Base-by-base conservation (phyloP, 2,797 vertebrate species). In the Danionella dracula region DNA sequence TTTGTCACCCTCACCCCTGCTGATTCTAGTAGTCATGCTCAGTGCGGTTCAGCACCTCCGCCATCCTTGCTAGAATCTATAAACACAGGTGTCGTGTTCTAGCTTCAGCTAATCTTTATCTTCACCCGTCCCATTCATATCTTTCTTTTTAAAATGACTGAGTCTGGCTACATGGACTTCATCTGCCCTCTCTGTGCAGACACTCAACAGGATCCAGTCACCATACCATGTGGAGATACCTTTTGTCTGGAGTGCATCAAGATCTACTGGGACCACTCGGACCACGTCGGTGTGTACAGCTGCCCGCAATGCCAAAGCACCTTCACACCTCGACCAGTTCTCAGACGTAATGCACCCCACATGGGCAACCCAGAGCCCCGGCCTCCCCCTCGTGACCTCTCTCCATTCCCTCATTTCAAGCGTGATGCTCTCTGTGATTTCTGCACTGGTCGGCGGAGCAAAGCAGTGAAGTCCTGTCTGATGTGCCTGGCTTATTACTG, bases 201-300 rank as follows among this genome's bases (percentile, higher is more conserved):
- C 29, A 44, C 68, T 0, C 75, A 88, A n/a, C 76, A 53, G 13
- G 84, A 89, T 54, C 87, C 91, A 0, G 88, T 92, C 72, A 92
- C 90, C 53, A 90, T 92, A 0, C 83, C 88, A 2, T 94, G 92
- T 1, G 90, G 92, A 10, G 91, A 95, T 76, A 92, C 85, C 71
- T 94, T 87, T 82, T 93, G 92, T 73, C 79, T 90, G 73, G 80
- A 86, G 49, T 94, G 92, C 73, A 91, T 94, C 66, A 90, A 90
- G 63, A 72, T 82, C 55, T 92, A 91, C 83, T 94, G 91, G 90
- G 90, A 93, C 81, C 89, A 92, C 74, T 83, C 80, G 1, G 79
- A 89, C 64, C 68, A 77, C 53, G 78, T 84, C 1, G 87, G 89
- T 12, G 81, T 85, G 2, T 89, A 90, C 77, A 87, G 77, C 60